Conservation (phyloP, 1,140 invertebrate genomes). For the Rhagoletis zephyria region DNA sequence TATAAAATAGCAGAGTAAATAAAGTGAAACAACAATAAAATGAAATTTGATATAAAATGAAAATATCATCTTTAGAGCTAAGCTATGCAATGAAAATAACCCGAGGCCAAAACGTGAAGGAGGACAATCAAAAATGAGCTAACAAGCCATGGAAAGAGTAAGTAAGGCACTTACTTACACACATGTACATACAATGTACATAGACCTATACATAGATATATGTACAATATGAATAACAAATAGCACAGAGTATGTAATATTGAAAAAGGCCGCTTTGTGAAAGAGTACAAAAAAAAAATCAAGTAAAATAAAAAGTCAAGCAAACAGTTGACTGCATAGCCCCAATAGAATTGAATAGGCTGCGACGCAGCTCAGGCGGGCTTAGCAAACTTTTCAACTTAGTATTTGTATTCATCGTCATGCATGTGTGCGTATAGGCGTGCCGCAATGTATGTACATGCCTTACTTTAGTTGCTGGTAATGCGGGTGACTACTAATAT, state of each 20-base stretch:
- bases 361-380: neutral
- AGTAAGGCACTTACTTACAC: neutral
- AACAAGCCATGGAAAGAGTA: neutral
- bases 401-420: neutral
- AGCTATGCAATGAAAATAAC: constrained; percentile 35
- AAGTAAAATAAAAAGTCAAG: neutral
- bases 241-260: neutral
- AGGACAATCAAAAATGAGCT: constrained; percentile 42
- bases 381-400: neutral
- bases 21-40: constrained; percentile 9
- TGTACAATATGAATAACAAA: neutral
- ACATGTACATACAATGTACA: neutral
- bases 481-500: neutral
- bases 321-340: neutral
- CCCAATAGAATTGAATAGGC: constrained; percentile 6
- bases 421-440: neutral
- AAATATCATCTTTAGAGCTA: constrained; percentile 4
- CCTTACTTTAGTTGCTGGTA: neutral
- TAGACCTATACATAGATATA: neutral
- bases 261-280: neutral
- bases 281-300: neutral
- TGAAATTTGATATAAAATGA: constrained; percentile 2
- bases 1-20: neutral
- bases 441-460: neutral
- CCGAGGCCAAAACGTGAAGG: constrained; percentile 33